Evolutionary conservation across 2,797 vertebrate species (phyloP).

Genomic region (Myotis vivesi): DNA sequence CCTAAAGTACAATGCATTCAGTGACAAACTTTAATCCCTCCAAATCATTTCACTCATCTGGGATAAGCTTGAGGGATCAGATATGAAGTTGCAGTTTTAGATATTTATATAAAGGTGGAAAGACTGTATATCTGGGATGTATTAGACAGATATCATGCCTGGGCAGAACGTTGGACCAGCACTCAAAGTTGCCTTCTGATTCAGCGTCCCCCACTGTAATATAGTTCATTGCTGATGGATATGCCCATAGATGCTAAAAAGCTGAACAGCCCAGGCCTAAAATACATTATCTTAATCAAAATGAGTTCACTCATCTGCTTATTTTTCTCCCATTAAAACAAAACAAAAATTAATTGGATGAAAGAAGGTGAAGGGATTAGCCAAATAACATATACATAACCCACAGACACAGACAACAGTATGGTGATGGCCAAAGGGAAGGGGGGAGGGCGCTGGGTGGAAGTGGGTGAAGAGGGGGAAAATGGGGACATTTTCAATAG

Average conservation of each 20-base stretch:
- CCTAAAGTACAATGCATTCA: neutral
- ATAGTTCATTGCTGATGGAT: neutral
- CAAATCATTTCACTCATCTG: neutral
- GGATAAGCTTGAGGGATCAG: neutral
- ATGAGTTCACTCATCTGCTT: neutral
- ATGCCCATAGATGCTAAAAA: neutral
- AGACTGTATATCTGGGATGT: neutral
- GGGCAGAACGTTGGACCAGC: neutral
- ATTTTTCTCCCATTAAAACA: neutral
- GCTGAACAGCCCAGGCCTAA: neutral
- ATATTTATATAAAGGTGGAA: neutral
- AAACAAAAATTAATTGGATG: neutral
- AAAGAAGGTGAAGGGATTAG: neutral
- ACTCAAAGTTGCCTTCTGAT: neutral
- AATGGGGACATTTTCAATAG: neutral
- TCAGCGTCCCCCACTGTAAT: neutral
- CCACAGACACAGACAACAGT: neutral
- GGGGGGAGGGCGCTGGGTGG: neutral
- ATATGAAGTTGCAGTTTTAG: neutral
- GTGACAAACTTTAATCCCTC: neutral
- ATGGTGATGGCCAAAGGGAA: neutral
- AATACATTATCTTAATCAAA: slow-evolving; percentile 29
- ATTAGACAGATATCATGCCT: neutral
- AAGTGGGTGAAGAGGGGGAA: neutral
- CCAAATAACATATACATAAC: neutral